These are phyloP conservation scores for human DNA, from an alignment of 2,113 vertebrate genomes.

Conservation along the genomic window GRCh38 chr20:60347501-60348000, in stretches of 20 bases:
- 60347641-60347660: background rate
- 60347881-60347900: rapidly evolving
- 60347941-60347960: background rate
- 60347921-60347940: background rate
- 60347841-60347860: background rate
- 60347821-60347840: background rate
- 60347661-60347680: background rate
- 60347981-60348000: background rate
- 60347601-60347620: rapidly evolving
- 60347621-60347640: rapidly evolving
- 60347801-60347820: too few relatives aligned
- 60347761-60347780: background rate
- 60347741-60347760: too few relatives aligned
- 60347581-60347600: background rate
- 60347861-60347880: too few relatives aligned
- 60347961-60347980: background rate
- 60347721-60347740: background rate
- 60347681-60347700: rapidly evolving
- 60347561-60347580: rapidly evolving
- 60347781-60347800: background rate
- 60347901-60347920: background rate
- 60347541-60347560: background rate
- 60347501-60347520: background rate
- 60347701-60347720: rapidly evolving
- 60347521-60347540: background rate